Evolutionary conservation across 2,113 vertebrate genomes (phyloP).

Genomic region (Clarias magur): DNA sequence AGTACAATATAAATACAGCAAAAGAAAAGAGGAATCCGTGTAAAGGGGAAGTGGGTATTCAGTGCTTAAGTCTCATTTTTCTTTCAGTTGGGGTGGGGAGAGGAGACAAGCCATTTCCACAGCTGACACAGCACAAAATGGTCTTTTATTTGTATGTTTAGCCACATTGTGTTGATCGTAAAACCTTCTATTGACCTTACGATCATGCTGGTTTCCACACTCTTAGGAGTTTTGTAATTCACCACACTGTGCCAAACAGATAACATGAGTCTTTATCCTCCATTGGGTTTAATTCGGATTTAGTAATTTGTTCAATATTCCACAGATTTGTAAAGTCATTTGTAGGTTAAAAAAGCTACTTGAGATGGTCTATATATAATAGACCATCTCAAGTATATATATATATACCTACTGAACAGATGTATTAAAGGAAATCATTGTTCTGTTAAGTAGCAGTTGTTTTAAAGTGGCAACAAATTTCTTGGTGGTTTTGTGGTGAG

Average conservation of each 20-base stretch:
- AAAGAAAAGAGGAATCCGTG: slow-evolving; percentile 37
- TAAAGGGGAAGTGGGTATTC: slow-evolving; percentile 40
- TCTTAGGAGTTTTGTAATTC: slow-evolving; percentile 4
- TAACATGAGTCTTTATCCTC: neutral
- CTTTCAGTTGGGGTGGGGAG: slow-evolving; percentile 17
- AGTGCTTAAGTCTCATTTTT: slow-evolving; percentile 38
- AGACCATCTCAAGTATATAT: too few species aligned
- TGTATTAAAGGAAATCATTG: slow-evolving; percentile 27
- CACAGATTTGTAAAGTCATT: neutral
- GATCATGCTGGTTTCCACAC: slow-evolving; percentile 28
- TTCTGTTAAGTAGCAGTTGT: slow-evolving; percentile 31
- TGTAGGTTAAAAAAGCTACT: neutral
- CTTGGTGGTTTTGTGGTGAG: neutral
- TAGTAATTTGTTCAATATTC: neutral
- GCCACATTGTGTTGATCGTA: slow-evolving; percentile 44
- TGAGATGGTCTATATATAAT: too few species aligned
- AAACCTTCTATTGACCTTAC: slow-evolving; percentile 33
- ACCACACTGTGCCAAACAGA: neutral
- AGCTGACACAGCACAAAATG: slow-evolving; percentile 54
- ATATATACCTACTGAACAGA: neutral
- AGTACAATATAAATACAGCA: slow-evolving; percentile 5
- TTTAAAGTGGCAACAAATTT: slow-evolving; percentile 46
- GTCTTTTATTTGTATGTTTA: slow-evolving; percentile 54
- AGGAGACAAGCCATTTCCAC: slow-evolving; percentile 9
- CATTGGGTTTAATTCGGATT: neutral